phyloP scores from a whole-genome alignment of 2,888 invertebrate genomes.

The Habrosyne pyritoides region DNA sequence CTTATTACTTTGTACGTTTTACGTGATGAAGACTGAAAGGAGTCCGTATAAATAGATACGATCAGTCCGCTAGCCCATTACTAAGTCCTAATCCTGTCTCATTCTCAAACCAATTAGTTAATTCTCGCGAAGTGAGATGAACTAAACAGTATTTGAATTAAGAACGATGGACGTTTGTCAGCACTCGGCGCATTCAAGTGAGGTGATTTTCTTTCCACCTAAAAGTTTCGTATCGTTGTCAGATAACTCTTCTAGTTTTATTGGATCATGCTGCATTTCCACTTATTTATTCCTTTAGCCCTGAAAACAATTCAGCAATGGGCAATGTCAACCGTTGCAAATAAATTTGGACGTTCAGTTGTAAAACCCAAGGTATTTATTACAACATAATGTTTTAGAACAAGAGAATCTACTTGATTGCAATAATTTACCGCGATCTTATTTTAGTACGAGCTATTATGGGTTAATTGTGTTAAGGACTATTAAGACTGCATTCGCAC shows the following conservation, averaged over 20 bases:
- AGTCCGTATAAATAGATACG: background rate
- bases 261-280: background rate
- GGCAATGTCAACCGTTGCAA: slow-evolving; percentile 32
- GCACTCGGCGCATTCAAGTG: background rate
- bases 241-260: background rate
- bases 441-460: slow-evolving; percentile 67
- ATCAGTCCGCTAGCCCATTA: background rate
- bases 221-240: background rate
- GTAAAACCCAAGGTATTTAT: slow-evolving; percentile 33
- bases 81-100: background rate
- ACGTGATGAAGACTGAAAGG: background rate
- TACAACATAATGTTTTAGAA: slow-evolving; percentile 38
- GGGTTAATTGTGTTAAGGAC: slow-evolving; percentile 72
- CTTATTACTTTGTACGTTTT: slow-evolving; percentile 26
- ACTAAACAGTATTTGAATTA: background rate
- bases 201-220: background rate
- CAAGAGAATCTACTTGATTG: slow-evolving; percentile 55
- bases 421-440: slow-evolving; percentile 65
- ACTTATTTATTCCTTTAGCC: background rate
- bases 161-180: slow-evolving; percentile 3
- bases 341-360: slow-evolving; percentile 24
- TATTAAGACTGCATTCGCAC: slow-evolving; percentile 38
- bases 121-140: slow-evolving; percentile 1
- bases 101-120: slow-evolving; percentile 1
- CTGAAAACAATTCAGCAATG: background rate